A percentile compares a stretch with the other conserved stretches of the same genome.
phyloP scores from a whole-genome alignment of 2,797 vertebrate genomes.

The Anguilla obscura region DNA sequence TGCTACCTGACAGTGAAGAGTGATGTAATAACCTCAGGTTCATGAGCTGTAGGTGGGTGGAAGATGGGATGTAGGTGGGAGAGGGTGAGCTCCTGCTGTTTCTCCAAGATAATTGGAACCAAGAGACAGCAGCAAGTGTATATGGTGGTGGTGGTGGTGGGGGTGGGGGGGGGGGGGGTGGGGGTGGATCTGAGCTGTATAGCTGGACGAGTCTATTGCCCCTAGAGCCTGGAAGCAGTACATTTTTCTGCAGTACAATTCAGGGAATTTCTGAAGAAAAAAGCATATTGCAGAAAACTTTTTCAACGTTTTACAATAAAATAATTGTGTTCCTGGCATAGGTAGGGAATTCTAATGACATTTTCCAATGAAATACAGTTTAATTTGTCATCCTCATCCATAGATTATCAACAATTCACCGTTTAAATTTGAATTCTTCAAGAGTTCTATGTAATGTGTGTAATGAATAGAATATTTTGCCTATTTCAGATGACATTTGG shows the following conservation, averaged over 20 bases:
- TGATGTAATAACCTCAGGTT: slow-evolving; percentile 5
- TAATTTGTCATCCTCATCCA: background rate
- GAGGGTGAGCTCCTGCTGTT: slow-evolving; percentile 17
- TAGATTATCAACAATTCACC: background rate
- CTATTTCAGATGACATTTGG: background rate
- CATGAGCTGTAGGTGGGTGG: slow-evolving; percentile 1
- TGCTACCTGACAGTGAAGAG: slow-evolving; percentile 2
- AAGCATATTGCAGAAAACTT: background rate
- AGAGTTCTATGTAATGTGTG: background rate
- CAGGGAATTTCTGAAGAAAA: background rate
- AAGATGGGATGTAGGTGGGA: slow-evolving; percentile 6
- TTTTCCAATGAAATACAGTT: background rate
- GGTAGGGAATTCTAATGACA: background rate
- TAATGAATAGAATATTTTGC: background rate
- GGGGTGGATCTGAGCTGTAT: background rate
- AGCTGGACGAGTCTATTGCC: background rate
- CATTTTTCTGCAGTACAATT: background rate
- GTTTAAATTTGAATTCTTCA: background rate
- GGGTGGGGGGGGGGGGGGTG: background rate
- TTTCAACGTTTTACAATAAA: background rate
- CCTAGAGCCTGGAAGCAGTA: background rate
- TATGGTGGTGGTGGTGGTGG: background rate
- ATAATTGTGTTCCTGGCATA: background rate
- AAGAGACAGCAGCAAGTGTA: slow-evolving; percentile 31
- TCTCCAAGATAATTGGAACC: slow-evolving; percentile 28